These are phyloP conservation scores for Platycheirus albimanus DNA, from an alignment of 2,888 invertebrate species.

Conservation along the genomic window DNA sequence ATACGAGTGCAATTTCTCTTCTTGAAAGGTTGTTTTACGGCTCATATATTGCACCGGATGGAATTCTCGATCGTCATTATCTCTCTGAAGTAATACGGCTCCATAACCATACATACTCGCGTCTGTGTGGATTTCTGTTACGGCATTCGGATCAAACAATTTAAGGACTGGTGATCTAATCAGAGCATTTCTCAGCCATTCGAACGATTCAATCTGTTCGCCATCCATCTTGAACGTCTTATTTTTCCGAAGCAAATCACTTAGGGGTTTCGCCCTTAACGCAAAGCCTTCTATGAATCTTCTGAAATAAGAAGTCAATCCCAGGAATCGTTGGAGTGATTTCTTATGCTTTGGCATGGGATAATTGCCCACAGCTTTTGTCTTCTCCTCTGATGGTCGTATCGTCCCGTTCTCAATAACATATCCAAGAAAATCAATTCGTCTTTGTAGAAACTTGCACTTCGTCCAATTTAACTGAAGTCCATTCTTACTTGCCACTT, in stretches of 20 bases:
- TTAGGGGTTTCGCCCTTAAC: neutral
- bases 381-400: neutral
- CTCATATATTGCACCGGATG: conserved; percentile 33
- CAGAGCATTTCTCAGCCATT: neutral
- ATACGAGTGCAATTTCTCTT: conserved; percentile 5
- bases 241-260: neutral
- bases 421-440: too few relatives aligned
- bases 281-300: neutral
- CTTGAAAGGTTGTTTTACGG: neutral
- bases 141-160: neutral
- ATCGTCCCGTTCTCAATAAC: too few relatives aligned
- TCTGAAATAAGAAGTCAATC: neutral
- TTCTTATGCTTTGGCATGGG: conserved; percentile 72
- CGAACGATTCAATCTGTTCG: neutral
- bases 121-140: conserved; percentile 17
- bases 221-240: neutral
- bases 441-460: too few relatives aligned
- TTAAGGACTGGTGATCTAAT: neutral
- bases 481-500: neutral
- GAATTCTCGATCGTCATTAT: conserved; percentile 55
- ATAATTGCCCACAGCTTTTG: conserved; percentile 11
- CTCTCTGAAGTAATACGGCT: conserved; percentile 73
- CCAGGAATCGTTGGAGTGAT: neutral
- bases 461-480: neutral
- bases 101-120: conserved; percentile 62